Base-by-base conservation (phyloP, 1,140 invertebrate species). In the Leptoteleia sp. region DNA sequence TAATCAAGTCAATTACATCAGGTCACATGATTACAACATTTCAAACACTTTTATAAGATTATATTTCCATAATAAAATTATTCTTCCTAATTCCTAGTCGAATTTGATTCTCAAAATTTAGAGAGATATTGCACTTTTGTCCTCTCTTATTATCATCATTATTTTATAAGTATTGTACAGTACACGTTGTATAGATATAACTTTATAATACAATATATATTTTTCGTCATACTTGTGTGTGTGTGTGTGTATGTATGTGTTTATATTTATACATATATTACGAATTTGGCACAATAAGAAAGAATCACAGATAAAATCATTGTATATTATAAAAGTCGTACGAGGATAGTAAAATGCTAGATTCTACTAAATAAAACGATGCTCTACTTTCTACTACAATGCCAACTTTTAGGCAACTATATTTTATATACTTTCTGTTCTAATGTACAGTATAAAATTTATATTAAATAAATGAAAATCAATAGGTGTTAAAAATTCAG, bases 291-390 rank as follows among this genome's bases (percentile, higher is more conserved):
- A 72, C 68, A 62, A 62, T 62, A 72, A 88, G 85, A 88, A 87
- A 87, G 82, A 87, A 88, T 88, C 87, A 88, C 87, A 88, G 87
- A 83, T 85, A 75, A 87, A 88, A 88, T 84, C 85, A 88, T 87
- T 88, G 86, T 87, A 87, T 82, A 85, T 87, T 67, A 81, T 83
- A 84, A 86, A 76, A 84, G 81, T 85, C 70, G 76, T 72, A 76
- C 55, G 81, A 79, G 52, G 50, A 81, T 80, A 80, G 22, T 47
- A 55, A 33, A 15, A 75, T 62, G 54, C 33, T 54, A 81, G 8
- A 65, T 71, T 78, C 50, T 22, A 13, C 27, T 31, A 54, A 77
- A 54, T 19, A 5, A 27, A 31, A 25, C n/a, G n/a, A 25, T 25
- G 22, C 6, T 25, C 55, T 70, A 64, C 13, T 43, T 48, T 62